phyloP scores from a whole-genome alignment of 2,888 invertebrate genomes.

The Polyommatus icarus region DNA sequence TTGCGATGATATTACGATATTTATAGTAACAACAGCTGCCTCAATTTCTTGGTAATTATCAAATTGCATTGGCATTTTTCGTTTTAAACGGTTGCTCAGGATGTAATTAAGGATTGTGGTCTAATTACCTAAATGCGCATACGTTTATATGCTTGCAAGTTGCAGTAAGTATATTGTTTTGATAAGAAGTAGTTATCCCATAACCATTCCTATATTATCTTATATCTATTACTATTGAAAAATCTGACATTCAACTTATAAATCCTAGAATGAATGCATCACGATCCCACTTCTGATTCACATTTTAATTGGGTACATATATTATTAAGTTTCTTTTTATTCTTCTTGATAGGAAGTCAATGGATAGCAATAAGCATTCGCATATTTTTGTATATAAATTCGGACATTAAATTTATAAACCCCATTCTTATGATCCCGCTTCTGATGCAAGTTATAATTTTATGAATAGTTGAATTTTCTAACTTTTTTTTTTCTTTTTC shows the following conservation, averaged over 20 bases:
- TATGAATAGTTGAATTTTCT: neutral
- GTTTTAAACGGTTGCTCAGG: slow-evolving; percentile 34
- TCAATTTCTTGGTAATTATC: slow-evolving; percentile 49
- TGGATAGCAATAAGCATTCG: too few relatives aligned
- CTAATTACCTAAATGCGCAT: slow-evolving; percentile 25
- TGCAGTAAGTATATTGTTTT: neutral
- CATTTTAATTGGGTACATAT: neutral
- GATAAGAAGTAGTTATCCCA: neutral
- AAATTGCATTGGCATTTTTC: slow-evolving; percentile 29
- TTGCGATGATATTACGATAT: slow-evolving; percentile 45
- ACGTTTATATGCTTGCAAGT: neutral
- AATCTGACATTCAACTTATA: too few relatives aligned
- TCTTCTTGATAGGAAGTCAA: too few relatives aligned
- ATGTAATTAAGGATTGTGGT: slow-evolving; percentile 28
- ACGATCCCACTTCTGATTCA: neutral
- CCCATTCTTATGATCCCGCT: neutral
- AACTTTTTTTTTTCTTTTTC: neutral
- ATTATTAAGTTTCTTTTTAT: too few relatives aligned
- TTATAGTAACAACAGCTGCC: slow-evolving; percentile 54
- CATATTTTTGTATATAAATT: too few relatives aligned
- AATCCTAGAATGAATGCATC: too few relatives aligned
- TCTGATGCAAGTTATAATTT: neutral
- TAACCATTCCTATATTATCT: neutral
- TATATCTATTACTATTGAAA: neutral
- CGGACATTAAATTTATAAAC: too few relatives aligned